These are phyloP conservation scores for Craterocephalus amniculus DNA, from an alignment of 2,797 vertebrate species.

Conservation along the genomic window DNA sequence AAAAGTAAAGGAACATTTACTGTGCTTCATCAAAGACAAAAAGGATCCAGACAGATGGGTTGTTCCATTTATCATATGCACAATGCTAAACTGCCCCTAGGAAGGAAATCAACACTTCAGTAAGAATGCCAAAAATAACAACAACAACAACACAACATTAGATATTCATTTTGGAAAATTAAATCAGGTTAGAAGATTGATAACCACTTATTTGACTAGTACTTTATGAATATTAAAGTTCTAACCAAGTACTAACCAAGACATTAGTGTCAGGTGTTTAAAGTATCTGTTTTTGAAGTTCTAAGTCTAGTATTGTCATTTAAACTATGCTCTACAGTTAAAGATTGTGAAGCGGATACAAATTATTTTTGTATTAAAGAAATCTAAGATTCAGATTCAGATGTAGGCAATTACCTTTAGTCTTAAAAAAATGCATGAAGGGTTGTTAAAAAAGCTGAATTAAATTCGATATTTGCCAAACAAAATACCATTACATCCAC, in stretches of 20 bases:
- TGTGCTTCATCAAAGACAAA: background rate
- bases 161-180: background rate
- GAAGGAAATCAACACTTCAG: background rate
- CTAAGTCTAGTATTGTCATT: background rate
- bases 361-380: background rate
- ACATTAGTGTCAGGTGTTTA: background rate
- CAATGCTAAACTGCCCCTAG: background rate
- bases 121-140: background rate
- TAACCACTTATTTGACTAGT: background rate
- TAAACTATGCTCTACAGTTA: background rate
- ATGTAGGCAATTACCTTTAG: background rate
- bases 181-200: background rate
- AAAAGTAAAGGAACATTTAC: background rate
- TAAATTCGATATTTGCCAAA: background rate
- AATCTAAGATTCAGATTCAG: background rate
- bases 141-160: too few species aligned
- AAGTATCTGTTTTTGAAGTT: background rate
- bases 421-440: background rate
- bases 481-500: background rate
- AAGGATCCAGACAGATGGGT: background rate
- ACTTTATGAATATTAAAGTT: background rate
- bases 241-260: background rate
- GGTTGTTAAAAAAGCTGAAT: background rate
- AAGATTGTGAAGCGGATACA: background rate
- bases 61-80: background rate